Base-by-base conservation (phyloP, 2,888 invertebrate species). In the Marasmarcha lunaedactyla region DNA sequence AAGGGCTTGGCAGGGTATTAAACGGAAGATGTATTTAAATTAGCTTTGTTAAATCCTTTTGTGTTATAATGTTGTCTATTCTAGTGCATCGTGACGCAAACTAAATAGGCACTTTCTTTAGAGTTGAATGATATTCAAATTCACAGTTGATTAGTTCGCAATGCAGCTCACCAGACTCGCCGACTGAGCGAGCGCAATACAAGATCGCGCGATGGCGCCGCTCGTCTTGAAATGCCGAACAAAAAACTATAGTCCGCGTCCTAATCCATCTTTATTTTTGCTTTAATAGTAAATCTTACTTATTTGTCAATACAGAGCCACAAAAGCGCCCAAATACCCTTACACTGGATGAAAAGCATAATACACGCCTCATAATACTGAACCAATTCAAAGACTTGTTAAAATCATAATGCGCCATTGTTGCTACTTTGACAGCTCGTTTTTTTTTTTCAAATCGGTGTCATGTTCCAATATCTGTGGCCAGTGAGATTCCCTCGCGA, bases 251-350 rank as follows among this genome's bases (percentile, higher is more conserved):
- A 50, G 54, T 52, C 46, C 55, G 52, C 64, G 52, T 61, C 63
- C 70, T 83, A 83, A 83, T 83, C 83, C 78, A 59, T 64, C 68
- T 73, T 79, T 71, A 73, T 68, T 78, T 71, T 74, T 71, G 52
- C 71, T 69, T 66, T 65, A 63, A 57, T 63, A 71, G 76, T 71
- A 74, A 77, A 78, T 74, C 77, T 73, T 71, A 71, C 71, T 78
- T 83, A 83, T 83, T 83, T 83, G 83, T 83, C 83, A 81, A 83
- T 83, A 83, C 71, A 44, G 69, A 65, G 70, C 79, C 79, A 83
- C 79, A 83, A 83, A 71, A 71, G 74, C 71, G 60, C 61, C 74
- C 78, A 79, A 83, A 81, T 79, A 81, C 81, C 76, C 66, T 70
- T 68, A 78, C 73, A 71, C 68, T 76, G 60, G 65, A 52, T 63